A percentile compares a stretch with the other conserved stretches of the same genome.
phyloP scores from a whole-genome alignment of 2,797 vertebrate genomes.

The Squalus acanthias region DNA sequence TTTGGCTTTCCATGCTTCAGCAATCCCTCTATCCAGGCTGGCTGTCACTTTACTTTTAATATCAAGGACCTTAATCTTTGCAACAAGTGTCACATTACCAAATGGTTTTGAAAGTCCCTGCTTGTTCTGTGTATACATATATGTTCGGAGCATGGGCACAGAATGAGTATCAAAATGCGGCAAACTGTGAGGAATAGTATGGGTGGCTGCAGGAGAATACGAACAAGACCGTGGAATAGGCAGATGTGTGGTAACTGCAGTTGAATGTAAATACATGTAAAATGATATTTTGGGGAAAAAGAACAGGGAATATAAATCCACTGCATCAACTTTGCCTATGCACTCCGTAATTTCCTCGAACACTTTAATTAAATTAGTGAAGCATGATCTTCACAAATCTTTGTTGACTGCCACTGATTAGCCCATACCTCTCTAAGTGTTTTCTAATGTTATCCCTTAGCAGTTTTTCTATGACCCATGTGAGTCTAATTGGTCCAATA shows the following conservation, averaged over 20 bases:
- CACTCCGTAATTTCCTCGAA: background rate
- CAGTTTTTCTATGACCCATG: background rate
- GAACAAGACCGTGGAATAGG: background rate
- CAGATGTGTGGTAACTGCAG: background rate
- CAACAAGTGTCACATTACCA: background rate
- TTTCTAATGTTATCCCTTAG: background rate
- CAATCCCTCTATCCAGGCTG: background rate
- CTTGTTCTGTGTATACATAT: background rate
- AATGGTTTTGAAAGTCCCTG: background rate
- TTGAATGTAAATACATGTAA: background rate
- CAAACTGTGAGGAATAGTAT: background rate
- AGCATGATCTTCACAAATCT: slow-evolving; percentile 7
- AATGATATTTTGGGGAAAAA: background rate
- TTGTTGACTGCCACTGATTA: background rate
- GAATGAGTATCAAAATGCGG: background rate
- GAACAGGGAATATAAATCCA: background rate
- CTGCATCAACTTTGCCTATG: background rate
- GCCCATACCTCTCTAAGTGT: background rate
- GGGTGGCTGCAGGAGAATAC: background rate
- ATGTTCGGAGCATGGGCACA: background rate
- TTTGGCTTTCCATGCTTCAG: background rate
- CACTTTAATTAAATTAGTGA: background rate
- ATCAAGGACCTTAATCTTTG: background rate
- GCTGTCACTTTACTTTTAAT: background rate
- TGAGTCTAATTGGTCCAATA: background rate